Evolutionary conservation across 1,140 invertebrate species (phyloP).

Genomic region (Drosophila chauvacae): DNA sequence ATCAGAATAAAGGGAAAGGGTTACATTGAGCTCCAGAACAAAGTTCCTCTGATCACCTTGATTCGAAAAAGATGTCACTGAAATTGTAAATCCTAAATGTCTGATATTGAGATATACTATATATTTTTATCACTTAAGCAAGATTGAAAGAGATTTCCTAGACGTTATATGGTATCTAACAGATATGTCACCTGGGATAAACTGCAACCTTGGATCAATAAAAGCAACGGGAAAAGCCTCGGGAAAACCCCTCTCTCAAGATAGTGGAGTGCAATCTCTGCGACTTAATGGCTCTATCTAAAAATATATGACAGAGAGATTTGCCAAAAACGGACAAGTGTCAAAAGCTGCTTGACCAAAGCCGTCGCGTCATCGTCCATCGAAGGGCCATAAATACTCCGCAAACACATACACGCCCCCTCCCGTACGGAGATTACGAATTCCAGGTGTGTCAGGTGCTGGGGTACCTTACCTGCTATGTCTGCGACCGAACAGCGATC

Average conservation of each 20-base stretch:
- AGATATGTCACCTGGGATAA: constrained; percentile 21
- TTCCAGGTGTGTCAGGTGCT: constrained; percentile 41
- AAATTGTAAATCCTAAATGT: background rate
- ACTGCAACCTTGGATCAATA: constrained; percentile 6
- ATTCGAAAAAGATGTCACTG: background rate
- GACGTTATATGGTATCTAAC: background rate
- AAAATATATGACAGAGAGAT: constrained; percentile 31
- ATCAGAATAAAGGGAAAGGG: too few relatives aligned
- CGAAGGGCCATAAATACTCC: constrained; percentile 44
- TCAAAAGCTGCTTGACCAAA: constrained; percentile 17
- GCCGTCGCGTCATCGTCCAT: constrained; percentile 19
- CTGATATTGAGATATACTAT: background rate
- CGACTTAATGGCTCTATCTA: constrained; percentile 28
- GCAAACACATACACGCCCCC: constrained; percentile 4
- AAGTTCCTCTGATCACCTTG: background rate
- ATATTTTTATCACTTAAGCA: constrained; percentile 5
- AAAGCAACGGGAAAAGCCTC: background rate
- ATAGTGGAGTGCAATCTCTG: constrained; percentile 37
- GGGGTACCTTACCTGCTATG: constrained; percentile 37
- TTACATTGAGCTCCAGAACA: background rate
- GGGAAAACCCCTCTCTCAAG: constrained; percentile 28
- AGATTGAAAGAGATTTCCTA: constrained; percentile 4
- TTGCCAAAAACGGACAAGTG: constrained; percentile 32
- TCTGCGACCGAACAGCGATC: constrained; percentile 28
- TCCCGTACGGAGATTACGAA: constrained; percentile 55